Percentiles rank a stretch among this genome's conserved stretches.
These are phyloP conservation scores for Thumatha senex DNA, from an alignment of 2,888 invertebrate species.

Conservation along the genomic window DNA sequence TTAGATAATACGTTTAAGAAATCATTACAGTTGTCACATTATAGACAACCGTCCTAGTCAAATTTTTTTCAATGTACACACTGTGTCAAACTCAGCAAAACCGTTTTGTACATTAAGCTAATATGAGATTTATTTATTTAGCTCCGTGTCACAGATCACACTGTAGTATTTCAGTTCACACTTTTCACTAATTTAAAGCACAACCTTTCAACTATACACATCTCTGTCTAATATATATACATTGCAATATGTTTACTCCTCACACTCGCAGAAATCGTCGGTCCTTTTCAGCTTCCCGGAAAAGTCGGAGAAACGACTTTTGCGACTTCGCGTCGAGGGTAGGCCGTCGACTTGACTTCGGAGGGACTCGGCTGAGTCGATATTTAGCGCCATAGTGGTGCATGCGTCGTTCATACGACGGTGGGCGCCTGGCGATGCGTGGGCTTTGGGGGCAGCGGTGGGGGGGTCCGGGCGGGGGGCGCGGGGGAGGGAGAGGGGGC, in stretches of 20 bases:
- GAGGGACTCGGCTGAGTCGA: conserved; percentile 4
- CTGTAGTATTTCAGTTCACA: background rate
- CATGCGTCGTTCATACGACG: conserved; percentile 46
- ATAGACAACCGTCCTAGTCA: background rate
- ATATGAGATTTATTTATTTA: conserved; percentile 31
- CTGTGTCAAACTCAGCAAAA: no score
- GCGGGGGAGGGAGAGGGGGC: conserved; percentile 66
- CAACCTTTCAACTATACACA: background rate
- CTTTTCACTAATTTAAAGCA: background rate
- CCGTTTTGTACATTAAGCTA: conserved; percentile 36
- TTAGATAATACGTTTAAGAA: no score
- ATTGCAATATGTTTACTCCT: background rate
- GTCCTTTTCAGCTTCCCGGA: background rate
- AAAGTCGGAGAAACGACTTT: conserved; percentile 3
- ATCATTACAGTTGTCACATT: no score
- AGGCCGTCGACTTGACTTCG: conserved; percentile 1
- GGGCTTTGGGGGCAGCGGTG: conserved; percentile 70
- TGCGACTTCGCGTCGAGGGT: conserved; percentile 2
- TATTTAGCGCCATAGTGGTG: background rate
- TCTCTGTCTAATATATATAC: background rate
- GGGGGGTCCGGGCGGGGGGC: conserved; percentile 59
- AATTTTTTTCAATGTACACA: conserved; percentile 8
- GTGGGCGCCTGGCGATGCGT: conserved; percentile 55
- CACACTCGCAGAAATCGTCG: background rate
- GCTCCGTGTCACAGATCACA: conserved; percentile 4